These are phyloP conservation scores for Cyclargus thomasi DNA, from an alignment of 1,140 invertebrate species.

Conservation along the genomic window DNA sequence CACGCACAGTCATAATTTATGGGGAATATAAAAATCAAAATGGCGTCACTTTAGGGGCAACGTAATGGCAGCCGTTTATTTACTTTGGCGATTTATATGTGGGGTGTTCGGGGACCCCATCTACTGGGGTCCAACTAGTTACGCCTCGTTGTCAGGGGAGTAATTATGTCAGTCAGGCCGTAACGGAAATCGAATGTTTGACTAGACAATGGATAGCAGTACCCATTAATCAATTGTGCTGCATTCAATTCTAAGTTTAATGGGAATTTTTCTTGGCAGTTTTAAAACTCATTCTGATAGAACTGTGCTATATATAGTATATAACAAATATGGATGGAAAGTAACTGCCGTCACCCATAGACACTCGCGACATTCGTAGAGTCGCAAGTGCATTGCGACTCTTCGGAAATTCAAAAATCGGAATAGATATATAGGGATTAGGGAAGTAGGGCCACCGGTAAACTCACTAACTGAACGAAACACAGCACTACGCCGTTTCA, in stretches of 20 bases:
- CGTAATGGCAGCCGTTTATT: slow-evolving; percentile 69
- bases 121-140: slow-evolving; percentile 49
- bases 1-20: slow-evolving; percentile 34
- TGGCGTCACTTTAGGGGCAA: slow-evolving; percentile 54
- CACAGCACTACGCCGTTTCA: no score
- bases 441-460: no score
- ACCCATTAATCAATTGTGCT: background rate
- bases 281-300: no score
- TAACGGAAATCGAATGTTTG: slow-evolving; percentile 14
- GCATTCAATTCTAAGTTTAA: background rate
- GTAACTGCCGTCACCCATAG: no score
- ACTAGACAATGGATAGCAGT: background rate
- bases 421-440: no score
- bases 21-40: slow-evolving; percentile 53
- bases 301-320: no score
- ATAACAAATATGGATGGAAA: no score
- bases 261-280: background rate
- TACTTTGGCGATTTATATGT: slow-evolving; percentile 68
- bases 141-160: slow-evolving; percentile 62
- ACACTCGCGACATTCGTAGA: no score
- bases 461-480: no score
- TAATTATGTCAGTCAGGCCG: slow-evolving; percentile 13
- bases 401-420: no score
- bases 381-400: no score
- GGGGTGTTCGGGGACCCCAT: slow-evolving; percentile 31